Evolutionary conservation across 2,888 invertebrate genomes (phyloP), one percentile per base, ranked within the genome.

Genomic region (Ichneumon xanthorius): DNA sequence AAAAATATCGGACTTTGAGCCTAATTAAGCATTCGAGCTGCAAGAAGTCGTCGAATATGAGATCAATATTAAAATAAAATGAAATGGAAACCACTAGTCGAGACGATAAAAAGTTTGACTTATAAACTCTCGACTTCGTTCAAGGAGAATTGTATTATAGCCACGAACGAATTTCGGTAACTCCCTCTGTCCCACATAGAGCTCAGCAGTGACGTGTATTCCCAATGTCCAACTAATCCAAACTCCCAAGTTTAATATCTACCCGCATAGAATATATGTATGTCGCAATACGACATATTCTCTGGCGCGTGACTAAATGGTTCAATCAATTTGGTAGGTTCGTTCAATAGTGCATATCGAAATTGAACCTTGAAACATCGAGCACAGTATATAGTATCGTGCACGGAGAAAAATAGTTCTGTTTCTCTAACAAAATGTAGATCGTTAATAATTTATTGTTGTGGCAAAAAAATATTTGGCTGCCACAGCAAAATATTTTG

Each of bases 271-370:
- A 70, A 22, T 70, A 26, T 58, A 26, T 22, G 3, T 22, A 26
- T 58, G 58, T 16, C 58, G 80, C 22, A 75, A 84, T 55, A 55
- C 37, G 61, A 55, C 7, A 61, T 50, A 82, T 70, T 61, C 9
- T 33, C 53, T 22, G 2, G 30, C 45, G 48, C 61, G 76, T 70
- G 80, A 65, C 70, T 58, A 76, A 84, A 65, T 63, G 75, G 45
- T 55, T 55, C 53, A 75, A 84, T 84, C 76, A 80, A 84, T 76
- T 84, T 45, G 37, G 48, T 55, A 45, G 70, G 11, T 22, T 22
- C 22, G 22, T 22, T 22, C 22, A 22, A 22, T 22, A 22, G 0
- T 22, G 22, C 22, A 22, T 22, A 1, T 22, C 22, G 22, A 22
- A 22, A 22, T 22, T 22, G 22, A 22, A 22, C 22, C 22, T 22